Evolutionary conservation across 1,140 invertebrate species (phyloP).

Genomic region (Drosophila kurseongensis): DNA sequence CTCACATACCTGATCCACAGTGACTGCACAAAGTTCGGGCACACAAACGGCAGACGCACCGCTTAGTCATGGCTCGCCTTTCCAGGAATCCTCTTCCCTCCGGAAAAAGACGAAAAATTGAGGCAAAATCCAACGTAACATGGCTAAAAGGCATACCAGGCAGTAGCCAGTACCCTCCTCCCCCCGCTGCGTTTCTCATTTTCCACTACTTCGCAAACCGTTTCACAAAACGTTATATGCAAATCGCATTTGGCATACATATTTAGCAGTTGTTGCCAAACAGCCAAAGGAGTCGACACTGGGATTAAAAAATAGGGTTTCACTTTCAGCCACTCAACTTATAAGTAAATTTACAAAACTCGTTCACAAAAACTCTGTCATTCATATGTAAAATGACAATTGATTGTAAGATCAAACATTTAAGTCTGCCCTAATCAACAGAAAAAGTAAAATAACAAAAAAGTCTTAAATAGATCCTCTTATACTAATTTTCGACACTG

Average conservation of each 20-base stretch:
- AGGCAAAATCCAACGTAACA: conserved; percentile 41
- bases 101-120: conserved; percentile 38
- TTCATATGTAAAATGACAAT: neutral
- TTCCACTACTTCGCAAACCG: conserved; percentile 36
- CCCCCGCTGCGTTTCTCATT: conserved; percentile 6
- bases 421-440: neutral
- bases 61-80: conserved; percentile 34
- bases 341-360: neutral
- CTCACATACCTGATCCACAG: conserved; percentile 53
- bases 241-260: conserved; percentile 81
- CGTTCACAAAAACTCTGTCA: neutral
- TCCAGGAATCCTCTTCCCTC: conserved; percentile 2
- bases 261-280: conserved; percentile 71
- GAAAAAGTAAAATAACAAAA: neutral
- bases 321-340: neutral
- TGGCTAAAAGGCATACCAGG: conserved; percentile 69
- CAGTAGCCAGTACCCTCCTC: conserved; percentile 20
- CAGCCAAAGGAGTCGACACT: conserved; percentile 31
- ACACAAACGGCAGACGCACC: conserved; percentile 23
- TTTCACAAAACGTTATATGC: conserved; percentile 73
- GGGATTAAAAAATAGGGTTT: neutral
- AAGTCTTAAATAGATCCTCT: no score
- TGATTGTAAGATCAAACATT: no score
- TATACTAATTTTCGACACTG: no score
- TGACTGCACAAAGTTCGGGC: conserved; percentile 51